Conservation (phyloP, 2,888 invertebrate species). For the Adineta ricciae region DNA sequence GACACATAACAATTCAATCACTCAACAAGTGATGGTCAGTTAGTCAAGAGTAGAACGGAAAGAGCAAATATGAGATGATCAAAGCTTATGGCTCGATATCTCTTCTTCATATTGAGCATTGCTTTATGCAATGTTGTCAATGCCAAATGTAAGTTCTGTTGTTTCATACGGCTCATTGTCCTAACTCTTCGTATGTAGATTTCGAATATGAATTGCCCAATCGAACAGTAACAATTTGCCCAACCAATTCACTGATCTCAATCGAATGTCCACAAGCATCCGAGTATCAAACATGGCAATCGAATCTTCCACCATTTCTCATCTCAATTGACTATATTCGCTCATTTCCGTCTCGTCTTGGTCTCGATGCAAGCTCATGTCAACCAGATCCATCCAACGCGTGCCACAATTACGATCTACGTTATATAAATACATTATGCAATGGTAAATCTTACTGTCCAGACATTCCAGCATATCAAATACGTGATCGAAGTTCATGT, state of each 20-base stretch:
- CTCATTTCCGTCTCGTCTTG: background rate
- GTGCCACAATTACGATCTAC: background rate
- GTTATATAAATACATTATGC: constrained; percentile 3
- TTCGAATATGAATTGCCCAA: constrained; percentile 13
- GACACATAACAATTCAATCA: background rate
- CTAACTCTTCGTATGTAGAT: no score
- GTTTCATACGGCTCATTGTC: no score
- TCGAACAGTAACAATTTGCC: constrained; percentile 1
- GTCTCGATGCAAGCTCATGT: background rate
- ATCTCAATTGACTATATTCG: background rate
- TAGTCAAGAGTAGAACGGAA: background rate
- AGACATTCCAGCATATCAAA: constrained; percentile 1
- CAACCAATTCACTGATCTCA: background rate
- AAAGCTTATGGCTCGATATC: background rate
- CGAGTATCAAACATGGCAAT: background rate
- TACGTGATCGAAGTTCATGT: constrained; percentile 7
- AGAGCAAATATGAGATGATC: background rate
- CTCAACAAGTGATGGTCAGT: background rate
- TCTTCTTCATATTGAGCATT: background rate
- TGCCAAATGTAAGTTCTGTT: background rate
- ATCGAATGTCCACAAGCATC: background rate
- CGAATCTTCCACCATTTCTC: background rate
- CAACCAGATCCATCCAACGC: background rate
- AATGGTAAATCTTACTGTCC: background rate
- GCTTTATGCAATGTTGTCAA: background rate